phyloP scores from a whole-genome alignment of 2,888 invertebrate genomes.

The Thymelicus acteon region DNA sequence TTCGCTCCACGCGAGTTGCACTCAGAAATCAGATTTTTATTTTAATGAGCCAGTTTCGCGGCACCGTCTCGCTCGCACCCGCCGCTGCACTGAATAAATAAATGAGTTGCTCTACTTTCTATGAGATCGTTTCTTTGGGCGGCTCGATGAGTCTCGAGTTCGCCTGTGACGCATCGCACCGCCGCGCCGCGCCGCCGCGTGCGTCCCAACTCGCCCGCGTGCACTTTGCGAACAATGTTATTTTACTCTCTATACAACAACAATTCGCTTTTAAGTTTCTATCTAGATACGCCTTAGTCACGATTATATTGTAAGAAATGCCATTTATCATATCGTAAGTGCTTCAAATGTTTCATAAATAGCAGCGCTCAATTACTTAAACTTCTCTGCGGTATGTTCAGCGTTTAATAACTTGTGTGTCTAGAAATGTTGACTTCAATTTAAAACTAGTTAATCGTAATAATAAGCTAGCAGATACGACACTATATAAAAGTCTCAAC shows the following conservation, averaged over 20 bases:
- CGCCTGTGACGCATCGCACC: conserved; percentile 50
- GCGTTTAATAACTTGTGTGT: conserved; percentile 15
- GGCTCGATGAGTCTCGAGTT: conserved; percentile 63
- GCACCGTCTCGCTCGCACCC: conserved; percentile 74
- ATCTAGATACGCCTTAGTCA: conserved; percentile 61
- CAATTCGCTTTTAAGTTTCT: conserved; percentile 52
- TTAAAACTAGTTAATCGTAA: neutral
- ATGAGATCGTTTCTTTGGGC: conserved; percentile 82
- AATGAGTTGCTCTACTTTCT: conserved; percentile 84
- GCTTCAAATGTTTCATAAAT: conserved; percentile 37
- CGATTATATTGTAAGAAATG: conserved; percentile 52
- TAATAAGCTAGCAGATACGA: neutral
- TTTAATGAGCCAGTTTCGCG: conserved; percentile 82
- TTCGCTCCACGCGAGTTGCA: conserved; percentile 76
- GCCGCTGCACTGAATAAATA: conserved; percentile 81
- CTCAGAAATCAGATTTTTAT: conserved; percentile 82
- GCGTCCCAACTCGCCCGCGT: conserved; percentile 41
- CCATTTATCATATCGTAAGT: conserved; percentile 40
- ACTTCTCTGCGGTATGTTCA: conserved; percentile 7
- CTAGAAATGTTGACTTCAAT: conserved; percentile 6
- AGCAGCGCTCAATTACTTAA: conserved; percentile 28
- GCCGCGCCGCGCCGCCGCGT: conserved; percentile 33
- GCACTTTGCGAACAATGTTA: conserved; percentile 57
- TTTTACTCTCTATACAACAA: conserved; percentile 59
- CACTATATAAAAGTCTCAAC: neutral